A percentile compares a stretch with the other conserved stretches of the same genome.
Evolutionary conservation across 2,113 vertebrate genomes (phyloP).

Genomic region (Pantherophis guttatus): DNA sequence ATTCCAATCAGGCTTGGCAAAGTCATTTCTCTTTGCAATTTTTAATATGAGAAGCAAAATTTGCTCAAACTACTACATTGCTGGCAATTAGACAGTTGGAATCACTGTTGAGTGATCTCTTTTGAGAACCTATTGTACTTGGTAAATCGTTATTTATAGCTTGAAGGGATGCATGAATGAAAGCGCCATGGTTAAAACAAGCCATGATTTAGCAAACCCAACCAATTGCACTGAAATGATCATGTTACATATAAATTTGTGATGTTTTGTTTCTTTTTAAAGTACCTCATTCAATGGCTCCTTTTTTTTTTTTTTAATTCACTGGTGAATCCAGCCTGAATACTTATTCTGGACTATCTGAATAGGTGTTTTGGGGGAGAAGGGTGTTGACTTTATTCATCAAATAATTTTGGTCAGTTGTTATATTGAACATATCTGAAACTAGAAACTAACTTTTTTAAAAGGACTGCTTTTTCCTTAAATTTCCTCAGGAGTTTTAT

Average conservation of each 20-base stretch:
- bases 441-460: background rate
- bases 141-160: background rate
- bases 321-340: background rate
- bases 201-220: constrained; percentile 3
- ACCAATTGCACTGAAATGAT: background rate
- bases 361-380: background rate
- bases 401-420: background rate
- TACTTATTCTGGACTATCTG: background rate
- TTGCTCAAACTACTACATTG: constrained; percentile 34
- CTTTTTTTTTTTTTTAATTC: background rate
- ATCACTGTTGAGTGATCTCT: background rate
- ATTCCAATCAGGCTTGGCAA: constrained; percentile 24
- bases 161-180: background rate
- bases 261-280: background rate
- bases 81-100: constrained; percentile 37
- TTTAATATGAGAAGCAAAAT: constrained; percentile 24
- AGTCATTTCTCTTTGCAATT: constrained; percentile 35
- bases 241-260: background rate
- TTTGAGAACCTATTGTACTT: background rate
- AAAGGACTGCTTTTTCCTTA: background rate
- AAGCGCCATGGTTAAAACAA: background rate
- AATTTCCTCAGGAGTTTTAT: background rate
- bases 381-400: background rate
- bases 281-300: background rate
- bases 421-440: background rate